phyloP scores from a whole-genome alignment of 2,113 vertebrate genomes.

The Stomatorhinus ivindoensis region DNA sequence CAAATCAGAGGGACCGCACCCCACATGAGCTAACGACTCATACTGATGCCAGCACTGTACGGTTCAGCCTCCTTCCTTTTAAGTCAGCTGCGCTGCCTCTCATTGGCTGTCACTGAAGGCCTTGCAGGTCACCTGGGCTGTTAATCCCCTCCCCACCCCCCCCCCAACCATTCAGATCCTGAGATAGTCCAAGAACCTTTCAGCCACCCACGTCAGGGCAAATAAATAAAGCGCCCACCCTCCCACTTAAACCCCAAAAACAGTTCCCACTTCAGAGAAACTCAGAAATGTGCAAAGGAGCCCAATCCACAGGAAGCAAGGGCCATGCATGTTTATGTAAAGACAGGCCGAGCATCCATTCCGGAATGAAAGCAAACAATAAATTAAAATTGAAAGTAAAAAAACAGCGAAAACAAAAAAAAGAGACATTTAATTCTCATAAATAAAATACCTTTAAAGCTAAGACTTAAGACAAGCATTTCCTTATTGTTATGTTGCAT shows the following conservation, averaged over 20 bases:
- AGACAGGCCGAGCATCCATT: conserved; percentile 24
- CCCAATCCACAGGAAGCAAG: conserved; percentile 41
- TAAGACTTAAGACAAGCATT: conserved; percentile 25
- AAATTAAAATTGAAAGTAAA: conserved; percentile 63
- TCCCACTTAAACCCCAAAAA: conserved; percentile 24
- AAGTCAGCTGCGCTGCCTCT: conserved; percentile 48
- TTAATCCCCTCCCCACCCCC: not conserved
- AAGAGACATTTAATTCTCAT: conserved; percentile 54
- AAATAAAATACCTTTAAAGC: conserved; percentile 45
- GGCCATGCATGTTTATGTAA: conserved; percentile 51
- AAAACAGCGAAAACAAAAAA: conserved; percentile 69
- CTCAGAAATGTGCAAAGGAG: conserved; percentile 77
- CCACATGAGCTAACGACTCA: not conserved
- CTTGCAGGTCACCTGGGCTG: not conserved
- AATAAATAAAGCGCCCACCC: not conserved
- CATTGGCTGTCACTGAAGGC: conserved; percentile 39
- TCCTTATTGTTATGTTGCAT: conserved; percentile 6
- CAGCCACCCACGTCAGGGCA: conserved; percentile 36
- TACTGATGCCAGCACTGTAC: not conserved
- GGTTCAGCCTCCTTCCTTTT: not conserved
- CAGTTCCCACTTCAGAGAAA: conserved; percentile 45
- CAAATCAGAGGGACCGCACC: not conserved
- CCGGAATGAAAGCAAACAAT: conserved; percentile 82
- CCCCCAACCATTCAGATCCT: not conserved
- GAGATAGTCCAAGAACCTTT: conserved; percentile 31